Evolutionary conservation across 2,888 invertebrate species (phyloP).

Genomic region (Eupsilia transversa): DNA sequence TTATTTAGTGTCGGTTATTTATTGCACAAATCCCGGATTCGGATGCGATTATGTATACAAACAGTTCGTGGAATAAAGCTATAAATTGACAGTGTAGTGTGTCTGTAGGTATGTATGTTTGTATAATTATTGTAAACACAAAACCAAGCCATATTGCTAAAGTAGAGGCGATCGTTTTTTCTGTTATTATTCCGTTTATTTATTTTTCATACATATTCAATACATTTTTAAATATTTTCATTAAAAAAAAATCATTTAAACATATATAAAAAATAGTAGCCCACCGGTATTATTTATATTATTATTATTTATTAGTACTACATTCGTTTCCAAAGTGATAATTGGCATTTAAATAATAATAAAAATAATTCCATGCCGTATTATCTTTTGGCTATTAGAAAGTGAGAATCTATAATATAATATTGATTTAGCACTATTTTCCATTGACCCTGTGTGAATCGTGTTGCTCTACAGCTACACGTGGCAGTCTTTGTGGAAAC

Average conservation of each 20-base stretch:
- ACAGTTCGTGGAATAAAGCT: constrained; percentile 45
- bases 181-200: too few species aligned
- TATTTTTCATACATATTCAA: too few species aligned
- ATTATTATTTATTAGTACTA: too few species aligned
- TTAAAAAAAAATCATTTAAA: too few species aligned
- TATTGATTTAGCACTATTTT: neutral
- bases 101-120: neutral
- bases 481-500: neutral
- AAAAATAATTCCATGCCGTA: neutral
- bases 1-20: constrained; percentile 55
- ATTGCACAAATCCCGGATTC: constrained; percentile 43
- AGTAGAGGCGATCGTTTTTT: neutral
- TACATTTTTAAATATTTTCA: too few species aligned
- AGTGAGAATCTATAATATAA: neutral
- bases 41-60: constrained; percentile 58
- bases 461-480: neutral
- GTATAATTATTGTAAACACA: neutral
- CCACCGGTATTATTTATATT: too few species aligned
- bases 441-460: too few species aligned
- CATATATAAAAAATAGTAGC: too few species aligned
- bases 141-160: constrained; percentile 4
- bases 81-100: constrained; percentile 32
- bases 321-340: neutral
- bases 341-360: neutral
- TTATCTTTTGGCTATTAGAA: neutral